A percentile compares a stretch with the other conserved stretches of the same genome.
Conservation (phyloP, 2,113 vertebrate species). For the Apteryx owenii region DNA sequence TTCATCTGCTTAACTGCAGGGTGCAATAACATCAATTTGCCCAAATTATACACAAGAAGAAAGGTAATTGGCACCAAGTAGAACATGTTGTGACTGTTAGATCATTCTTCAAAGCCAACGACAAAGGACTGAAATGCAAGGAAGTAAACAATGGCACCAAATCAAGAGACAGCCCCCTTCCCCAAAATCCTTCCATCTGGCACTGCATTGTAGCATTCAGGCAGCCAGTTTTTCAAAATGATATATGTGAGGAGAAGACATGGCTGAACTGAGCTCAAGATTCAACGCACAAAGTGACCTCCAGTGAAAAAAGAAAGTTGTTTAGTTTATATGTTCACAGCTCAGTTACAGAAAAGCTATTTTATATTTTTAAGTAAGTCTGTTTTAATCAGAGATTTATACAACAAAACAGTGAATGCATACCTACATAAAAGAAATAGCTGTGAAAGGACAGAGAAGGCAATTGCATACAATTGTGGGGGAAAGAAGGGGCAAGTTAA, state of each 20-base stretch:
- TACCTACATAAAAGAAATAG: fast-evolving
- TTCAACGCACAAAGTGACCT: background rate
- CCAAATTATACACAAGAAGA: conserved; percentile 55
- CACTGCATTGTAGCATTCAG: conserved; percentile 15
- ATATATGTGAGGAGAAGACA: background rate
- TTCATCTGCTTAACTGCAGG: conserved; percentile 50
- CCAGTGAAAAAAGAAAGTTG: background rate
- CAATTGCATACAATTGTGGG: background rate
- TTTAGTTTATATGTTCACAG: background rate
- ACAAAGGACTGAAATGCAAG: conserved; percentile 61
- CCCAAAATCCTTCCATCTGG: conserved; percentile 69
- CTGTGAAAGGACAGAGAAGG: fast-evolving
- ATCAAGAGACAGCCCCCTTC: conserved; percentile 61
- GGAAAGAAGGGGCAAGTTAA: background rate
- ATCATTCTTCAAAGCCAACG: conserved; percentile 47
- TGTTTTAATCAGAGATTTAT: background rate
- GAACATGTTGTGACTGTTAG: conserved; percentile 55
- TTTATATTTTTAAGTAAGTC: background rate
- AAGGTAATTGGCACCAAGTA: conserved; percentile 54
- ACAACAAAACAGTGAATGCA: background rate
- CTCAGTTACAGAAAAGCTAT: background rate
- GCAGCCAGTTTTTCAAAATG: background rate
- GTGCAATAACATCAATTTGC: conserved; percentile 48
- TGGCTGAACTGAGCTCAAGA: background rate
- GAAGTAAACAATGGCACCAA: conserved; percentile 74